Conservation (phyloP, 2,113 vertebrate genomes). For the Orientallactaga bullata region DNA sequence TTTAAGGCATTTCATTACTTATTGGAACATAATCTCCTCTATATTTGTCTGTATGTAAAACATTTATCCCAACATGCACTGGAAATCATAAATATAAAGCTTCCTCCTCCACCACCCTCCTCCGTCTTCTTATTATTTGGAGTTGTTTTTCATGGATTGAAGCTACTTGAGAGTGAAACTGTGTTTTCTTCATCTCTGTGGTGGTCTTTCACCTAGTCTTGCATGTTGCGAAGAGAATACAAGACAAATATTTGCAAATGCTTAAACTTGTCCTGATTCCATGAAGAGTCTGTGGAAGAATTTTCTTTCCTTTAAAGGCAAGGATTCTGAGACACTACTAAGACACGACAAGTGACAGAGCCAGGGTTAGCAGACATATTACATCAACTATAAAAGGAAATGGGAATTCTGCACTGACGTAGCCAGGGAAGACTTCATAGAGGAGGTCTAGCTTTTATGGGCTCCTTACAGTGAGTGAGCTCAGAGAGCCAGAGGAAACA, state of each 20-base stretch:
- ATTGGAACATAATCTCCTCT: background rate
- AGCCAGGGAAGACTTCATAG: background rate
- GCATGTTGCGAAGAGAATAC: background rate
- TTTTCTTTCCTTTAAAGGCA: constrained; percentile 54
- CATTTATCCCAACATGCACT: background rate
- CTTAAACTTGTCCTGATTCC: constrained; percentile 5
- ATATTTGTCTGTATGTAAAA: background rate
- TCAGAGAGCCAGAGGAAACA: background rate
- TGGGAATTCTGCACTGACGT: background rate
- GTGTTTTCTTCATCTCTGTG: background rate
- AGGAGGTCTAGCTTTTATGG: background rate
- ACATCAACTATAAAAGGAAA: background rate
- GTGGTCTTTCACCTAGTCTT: background rate
- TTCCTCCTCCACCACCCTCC: too few species aligned
- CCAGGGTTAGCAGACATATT: background rate
- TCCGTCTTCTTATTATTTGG: too few species aligned
- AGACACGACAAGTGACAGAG: background rate
- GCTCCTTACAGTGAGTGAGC: background rate
- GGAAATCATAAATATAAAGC: background rate
- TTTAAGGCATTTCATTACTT: background rate
- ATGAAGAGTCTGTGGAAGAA: background rate
- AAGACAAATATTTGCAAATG: constrained; percentile 23
- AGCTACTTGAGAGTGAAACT: background rate
- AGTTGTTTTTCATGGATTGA: constrained; percentile 23
- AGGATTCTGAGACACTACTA: background rate